Conservation (phyloP, 2,797 vertebrate species). For the Chromobotia macracanthus region DNA sequence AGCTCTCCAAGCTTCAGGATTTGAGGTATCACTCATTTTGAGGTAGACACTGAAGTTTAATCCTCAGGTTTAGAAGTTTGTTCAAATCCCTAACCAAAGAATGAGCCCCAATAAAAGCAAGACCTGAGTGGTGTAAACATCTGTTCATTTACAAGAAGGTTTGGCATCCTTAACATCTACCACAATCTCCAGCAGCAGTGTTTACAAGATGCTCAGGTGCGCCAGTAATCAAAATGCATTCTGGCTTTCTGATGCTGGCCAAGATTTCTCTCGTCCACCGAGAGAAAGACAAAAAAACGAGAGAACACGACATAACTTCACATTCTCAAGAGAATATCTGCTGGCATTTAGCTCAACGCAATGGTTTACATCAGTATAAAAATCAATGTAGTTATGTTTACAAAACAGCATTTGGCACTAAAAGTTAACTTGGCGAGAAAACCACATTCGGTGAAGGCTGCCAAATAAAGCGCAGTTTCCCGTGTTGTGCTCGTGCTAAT, state of each 20-base stretch:
- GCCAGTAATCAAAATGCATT: slow-evolving; percentile 5
- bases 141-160: slow-evolving; percentile 9
- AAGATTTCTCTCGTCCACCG: background rate
- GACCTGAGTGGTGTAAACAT: background rate
- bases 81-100: background rate
- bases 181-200: slow-evolving; percentile 8
- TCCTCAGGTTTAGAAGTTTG: background rate
- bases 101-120: background rate
- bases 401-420: slow-evolving; percentile 26
- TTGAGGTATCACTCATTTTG: too few species aligned
- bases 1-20: too few species aligned
- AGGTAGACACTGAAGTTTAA: too few species aligned
- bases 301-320: background rate
- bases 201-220: slow-evolving; percentile 26
- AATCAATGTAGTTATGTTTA: slow-evolving; percentile 45
- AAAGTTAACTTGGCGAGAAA: slow-evolving; percentile 27
- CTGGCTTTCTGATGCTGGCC: background rate
- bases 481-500: slow-evolving; percentile 30
- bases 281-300: background rate
- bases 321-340: slow-evolving; percentile 18
- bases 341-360: slow-evolving; percentile 21
- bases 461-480: slow-evolving; percentile 4
- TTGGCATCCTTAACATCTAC: background rate
- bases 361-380: slow-evolving; percentile 37
- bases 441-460: background rate